Conservation (phyloP, 1,140 invertebrate species). For the Drosophila sulfurigaster region DNA sequence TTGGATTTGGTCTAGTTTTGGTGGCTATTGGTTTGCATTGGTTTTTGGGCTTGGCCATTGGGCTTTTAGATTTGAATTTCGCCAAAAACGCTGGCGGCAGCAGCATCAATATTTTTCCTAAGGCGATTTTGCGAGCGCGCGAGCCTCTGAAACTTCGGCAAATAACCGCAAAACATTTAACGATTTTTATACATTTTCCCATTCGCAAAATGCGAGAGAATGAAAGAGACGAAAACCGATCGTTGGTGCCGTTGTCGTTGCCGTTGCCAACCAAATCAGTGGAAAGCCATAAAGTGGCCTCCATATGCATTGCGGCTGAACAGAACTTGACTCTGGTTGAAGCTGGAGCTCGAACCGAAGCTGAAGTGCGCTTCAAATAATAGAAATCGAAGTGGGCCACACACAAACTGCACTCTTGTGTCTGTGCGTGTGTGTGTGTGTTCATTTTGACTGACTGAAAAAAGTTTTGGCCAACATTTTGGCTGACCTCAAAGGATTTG, state of each 20-base stretch:
- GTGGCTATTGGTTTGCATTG: constrained; percentile 29
- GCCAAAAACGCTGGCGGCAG: constrained; percentile 30
- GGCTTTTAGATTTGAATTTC: constrained; percentile 23
- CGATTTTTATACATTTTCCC: constrained; percentile 70
- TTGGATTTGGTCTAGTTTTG: constrained; percentile 11
- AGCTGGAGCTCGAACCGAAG: constrained; percentile 41
- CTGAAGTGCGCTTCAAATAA: constrained; percentile 45
- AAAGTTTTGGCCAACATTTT: constrained; percentile 54
- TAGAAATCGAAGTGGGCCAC: constrained; percentile 52
- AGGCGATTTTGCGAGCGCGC: constrained; percentile 60
- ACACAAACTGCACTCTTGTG: constrained; percentile 8
- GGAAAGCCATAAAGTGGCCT: constrained; percentile 63
- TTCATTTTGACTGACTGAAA: constrained; percentile 16
- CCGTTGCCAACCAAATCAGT: constrained; percentile 47
- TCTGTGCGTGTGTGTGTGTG: constrained; percentile 20
- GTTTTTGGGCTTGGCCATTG: not conserved
- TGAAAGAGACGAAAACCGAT: constrained; percentile 32
- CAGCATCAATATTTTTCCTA: constrained; percentile 73
- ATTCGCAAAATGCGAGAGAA: constrained; percentile 11
- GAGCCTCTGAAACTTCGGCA: constrained; percentile 26
- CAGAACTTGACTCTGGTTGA: constrained; percentile 19
- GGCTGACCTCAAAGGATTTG: constrained; percentile 73
- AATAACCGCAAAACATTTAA: constrained; percentile 64
- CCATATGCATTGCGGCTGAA: constrained; percentile 53
- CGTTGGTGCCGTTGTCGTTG: constrained; percentile 1